Percentiles rank a stretch among this genome's conserved stretches.
phyloP scores from a whole-genome alignment of 2,888 invertebrate genomes.

The Fissipunctia ypsillon region DNA sequence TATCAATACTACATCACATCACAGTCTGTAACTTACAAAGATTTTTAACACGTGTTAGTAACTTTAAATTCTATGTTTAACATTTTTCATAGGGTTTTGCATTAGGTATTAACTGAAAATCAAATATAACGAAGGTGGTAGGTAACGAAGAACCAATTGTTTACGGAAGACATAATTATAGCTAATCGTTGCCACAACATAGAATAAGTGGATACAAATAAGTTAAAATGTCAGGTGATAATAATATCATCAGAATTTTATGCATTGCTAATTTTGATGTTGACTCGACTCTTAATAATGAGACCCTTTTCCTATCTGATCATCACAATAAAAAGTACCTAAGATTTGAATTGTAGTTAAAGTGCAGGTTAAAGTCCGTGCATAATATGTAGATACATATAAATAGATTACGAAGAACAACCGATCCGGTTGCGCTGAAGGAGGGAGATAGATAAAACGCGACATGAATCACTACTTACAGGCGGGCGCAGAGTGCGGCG shows the following conservation, averaged over 20 bases:
- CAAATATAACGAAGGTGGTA: constrained; percentile 1
- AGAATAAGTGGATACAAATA: not conserved
- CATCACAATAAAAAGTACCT: constrained; percentile 10
- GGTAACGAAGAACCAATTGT: not conserved
- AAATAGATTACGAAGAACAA: constrained; percentile 90
- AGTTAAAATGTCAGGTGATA: not conserved
- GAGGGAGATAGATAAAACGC: constrained; percentile 91
- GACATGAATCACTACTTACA: constrained; percentile 90
- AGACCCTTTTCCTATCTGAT: constrained; percentile 5
- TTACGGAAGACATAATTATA: not conserved
- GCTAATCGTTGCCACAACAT: not conserved
- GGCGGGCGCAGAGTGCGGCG: constrained; percentile 84
- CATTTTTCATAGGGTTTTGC: not conserved
- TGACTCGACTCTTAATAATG: not conserved
- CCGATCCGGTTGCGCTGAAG: constrained; percentile 90
- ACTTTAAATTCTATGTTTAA: not conserved
- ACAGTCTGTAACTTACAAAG: constrained; percentile 1
- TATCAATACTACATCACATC: not conserved
- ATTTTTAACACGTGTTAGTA: constrained; percentile 34
- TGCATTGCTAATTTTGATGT: constrained; percentile 5
- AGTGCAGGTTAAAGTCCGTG: constrained; percentile 85
- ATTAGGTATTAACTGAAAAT: not conserved
- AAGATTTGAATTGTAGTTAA: constrained; percentile 73
- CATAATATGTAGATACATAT: constrained; percentile 86
- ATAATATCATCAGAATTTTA: not conserved